Evolutionary conservation across 1,140 invertebrate genomes (phyloP).

Genomic region (Drosophila ananassae): DNA sequence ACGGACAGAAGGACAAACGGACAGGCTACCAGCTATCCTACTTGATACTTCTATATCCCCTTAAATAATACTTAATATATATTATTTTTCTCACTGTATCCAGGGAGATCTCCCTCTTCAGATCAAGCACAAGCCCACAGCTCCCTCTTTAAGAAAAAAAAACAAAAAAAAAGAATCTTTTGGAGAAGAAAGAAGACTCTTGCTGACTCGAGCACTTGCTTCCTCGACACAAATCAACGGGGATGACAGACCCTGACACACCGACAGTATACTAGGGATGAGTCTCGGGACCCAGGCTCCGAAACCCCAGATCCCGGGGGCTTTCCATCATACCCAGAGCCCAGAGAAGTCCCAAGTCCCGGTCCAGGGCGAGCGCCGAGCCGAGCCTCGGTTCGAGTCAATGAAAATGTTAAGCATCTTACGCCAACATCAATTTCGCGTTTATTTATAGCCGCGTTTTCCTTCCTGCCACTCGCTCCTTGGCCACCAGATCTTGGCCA

Average conservation of each 20-base stretch:
- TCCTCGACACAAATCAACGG: constrained; percentile 77
- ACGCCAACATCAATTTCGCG: constrained; percentile 71
- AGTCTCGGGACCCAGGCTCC: neutral
- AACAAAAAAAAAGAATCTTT: constrained; percentile 38
- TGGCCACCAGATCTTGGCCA: neutral
- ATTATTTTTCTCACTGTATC: neutral
- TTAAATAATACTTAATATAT: too few relatives aligned
- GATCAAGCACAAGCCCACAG: constrained; percentile 45
- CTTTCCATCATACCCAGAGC: constrained; percentile 31
- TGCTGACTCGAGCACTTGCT: constrained; percentile 70
- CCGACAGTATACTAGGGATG: constrained; percentile 3
- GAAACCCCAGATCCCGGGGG: constrained; percentile 19
- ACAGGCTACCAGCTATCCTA: too few relatives aligned
- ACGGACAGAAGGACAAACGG: too few relatives aligned
- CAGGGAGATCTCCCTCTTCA: constrained; percentile 1
- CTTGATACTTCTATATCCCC: too few relatives aligned
- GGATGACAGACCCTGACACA: constrained; percentile 74
- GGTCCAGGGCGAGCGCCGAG: neutral
- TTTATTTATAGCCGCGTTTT: constrained; percentile 70
- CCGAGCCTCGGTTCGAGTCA: constrained; percentile 62
- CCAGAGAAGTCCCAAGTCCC: neutral
- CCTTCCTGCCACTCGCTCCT: constrained; percentile 34
- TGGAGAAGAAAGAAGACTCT: constrained; percentile 1
- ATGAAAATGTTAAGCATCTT: constrained; percentile 76
- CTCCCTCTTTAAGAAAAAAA: constrained; percentile 54